A percentile compares a stretch with the other conserved stretches of the same genome.
Conservation (phyloP, 2,888 invertebrate genomes). For the Resseliella maxima region DNA sequence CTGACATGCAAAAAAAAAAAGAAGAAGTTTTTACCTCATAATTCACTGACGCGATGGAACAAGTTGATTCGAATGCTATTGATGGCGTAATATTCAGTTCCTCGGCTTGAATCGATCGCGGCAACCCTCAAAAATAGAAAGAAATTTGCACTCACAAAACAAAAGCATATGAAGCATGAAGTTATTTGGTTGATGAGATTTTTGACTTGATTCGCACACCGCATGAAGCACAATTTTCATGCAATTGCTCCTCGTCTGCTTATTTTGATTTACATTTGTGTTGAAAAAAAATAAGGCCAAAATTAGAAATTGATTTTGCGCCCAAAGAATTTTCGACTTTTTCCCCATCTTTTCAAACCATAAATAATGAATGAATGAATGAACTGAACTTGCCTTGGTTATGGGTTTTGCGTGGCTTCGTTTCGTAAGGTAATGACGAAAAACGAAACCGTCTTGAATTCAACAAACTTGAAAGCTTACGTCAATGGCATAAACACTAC, state of each 20-base stretch:
- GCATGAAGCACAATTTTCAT: background rate
- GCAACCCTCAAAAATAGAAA: too few relatives aligned
- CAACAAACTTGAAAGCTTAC: background rate
- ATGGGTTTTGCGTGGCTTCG: background rate
- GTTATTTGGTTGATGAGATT: conserved; percentile 15
- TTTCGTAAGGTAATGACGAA: background rate
- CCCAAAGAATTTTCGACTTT: background rate
- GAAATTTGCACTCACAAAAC: background rate
- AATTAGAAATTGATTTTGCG: background rate
- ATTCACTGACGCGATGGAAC: background rate
- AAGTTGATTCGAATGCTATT: background rate
- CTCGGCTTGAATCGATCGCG: background rate
- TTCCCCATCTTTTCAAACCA: background rate
- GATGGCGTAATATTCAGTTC: background rate
- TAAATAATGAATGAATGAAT: conserved; percentile 23
- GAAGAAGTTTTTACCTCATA: background rate
- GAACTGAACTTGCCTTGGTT: background rate
- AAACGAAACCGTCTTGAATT: background rate
- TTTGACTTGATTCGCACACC: background rate
- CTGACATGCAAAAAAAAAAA: background rate
- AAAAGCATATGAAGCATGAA: background rate
- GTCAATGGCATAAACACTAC: background rate
- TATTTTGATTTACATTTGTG: background rate
- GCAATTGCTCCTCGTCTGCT: background rate
- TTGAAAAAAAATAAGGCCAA: background rate